Evolutionary conservation across 2,113 vertebrate species (phyloP).

Genomic region (Lethenteron camtschaticum): DNA sequence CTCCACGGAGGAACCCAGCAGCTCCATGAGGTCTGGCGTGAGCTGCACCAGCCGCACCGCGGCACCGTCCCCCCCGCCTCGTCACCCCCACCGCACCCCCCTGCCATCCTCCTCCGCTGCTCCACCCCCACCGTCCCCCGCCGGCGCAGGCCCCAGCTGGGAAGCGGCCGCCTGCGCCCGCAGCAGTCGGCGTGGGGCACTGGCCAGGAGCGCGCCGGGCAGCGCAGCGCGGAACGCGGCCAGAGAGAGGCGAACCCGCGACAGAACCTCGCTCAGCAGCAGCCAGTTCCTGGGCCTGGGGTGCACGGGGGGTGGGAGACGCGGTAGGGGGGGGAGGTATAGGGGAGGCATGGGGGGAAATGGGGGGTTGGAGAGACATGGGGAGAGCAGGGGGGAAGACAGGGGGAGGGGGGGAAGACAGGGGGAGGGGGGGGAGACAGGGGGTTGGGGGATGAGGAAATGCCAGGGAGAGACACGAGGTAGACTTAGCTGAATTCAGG

Average conservation of each 20-base stretch:
- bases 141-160: conserved; percentile 58
- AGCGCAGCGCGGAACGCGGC: conserved; percentile 60
- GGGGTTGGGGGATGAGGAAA: neutral
- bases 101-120: conserved; percentile 51
- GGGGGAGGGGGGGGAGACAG: neutral
- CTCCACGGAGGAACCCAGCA: conserved; percentile 60
- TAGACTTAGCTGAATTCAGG: too few relatives aligned
- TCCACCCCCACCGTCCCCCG: conserved; percentile 57
- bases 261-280: conserved; percentile 59
- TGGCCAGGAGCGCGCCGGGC: conserved; percentile 62
- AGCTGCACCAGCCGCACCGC: conserved; percentile 42
- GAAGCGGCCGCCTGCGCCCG: conserved; percentile 68
- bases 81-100: too few relatives aligned
- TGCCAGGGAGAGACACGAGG: neutral
- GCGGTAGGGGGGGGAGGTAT: neutral
- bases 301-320: conserved; percentile 4
- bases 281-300: conserved; percentile 72
- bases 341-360: too few relatives aligned
- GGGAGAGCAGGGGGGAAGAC: neutral
- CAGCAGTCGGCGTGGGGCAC: conserved; percentile 61
- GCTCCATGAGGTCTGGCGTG: conserved; percentile 51
- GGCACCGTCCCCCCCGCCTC: too few relatives aligned
- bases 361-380: neutral
- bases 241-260: conserved; percentile 53
- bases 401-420: neutral